phyloP scores from a whole-genome alignment of 1,140 invertebrate genomes.

The Drosophila grimshawi region DNA sequence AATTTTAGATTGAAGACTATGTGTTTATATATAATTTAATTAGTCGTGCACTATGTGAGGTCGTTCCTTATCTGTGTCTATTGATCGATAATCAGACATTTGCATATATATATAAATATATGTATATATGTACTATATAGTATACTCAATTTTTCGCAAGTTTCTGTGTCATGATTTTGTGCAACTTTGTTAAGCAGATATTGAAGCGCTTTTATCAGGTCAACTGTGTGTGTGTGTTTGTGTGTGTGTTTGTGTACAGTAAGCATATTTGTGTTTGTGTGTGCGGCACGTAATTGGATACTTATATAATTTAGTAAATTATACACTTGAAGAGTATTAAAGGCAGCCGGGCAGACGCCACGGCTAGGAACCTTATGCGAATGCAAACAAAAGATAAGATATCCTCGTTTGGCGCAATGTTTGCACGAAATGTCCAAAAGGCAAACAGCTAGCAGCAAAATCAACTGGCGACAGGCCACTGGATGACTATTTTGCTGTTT shows the following conservation, averaged over 20 bases:
- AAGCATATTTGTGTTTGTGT: not conserved
- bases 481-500: conserved; percentile 25
- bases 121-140: not conserved
- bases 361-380: conserved; percentile 68
- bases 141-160: not conserved
- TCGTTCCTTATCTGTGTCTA: conserved; percentile 25
- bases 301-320: conserved; percentile 82
- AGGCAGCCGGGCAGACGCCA: conserved; percentile 53
- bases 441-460: conserved; percentile 59
- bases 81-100: conserved; percentile 5
- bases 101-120: not conserved
- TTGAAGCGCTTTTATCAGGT: conserved; percentile 67
- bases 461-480: conserved; percentile 29
- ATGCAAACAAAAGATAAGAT: conserved; percentile 82
- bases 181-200: conserved; percentile 58
- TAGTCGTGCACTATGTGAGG: conserved; percentile 31
- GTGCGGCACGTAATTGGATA: conserved; percentile 70
- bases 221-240: conserved; percentile 42
- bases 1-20: conserved; percentile 9
- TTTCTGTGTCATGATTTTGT: conserved; percentile 51
- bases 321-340: conserved; percentile 82
- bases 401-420: conserved; percentile 75
- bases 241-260: conserved; percentile 24
- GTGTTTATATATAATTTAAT: conserved; percentile 30
- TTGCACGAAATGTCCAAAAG: conserved; percentile 69